Evolutionary conservation across 2,113 vertebrate species (phyloP), one percentile per base, ranked within the genome.

Genomic region (Aptenodytes patagonicus): DNA sequence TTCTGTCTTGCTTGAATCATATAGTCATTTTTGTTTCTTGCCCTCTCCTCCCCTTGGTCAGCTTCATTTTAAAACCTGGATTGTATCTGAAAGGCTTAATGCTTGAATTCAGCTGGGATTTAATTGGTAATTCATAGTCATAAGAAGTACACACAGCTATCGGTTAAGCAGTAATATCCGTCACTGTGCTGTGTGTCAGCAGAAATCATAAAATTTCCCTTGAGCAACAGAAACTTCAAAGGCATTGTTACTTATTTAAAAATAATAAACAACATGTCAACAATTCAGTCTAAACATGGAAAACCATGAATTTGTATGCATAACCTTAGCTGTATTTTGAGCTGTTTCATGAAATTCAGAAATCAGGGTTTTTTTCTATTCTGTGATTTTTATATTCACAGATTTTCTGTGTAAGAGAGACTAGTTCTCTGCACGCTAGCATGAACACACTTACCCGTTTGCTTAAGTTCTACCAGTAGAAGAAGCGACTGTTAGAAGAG

Each of bases 201-300:
- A 97, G 95, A 96, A 97, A 96, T 96, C 65, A 85, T 94, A 82
- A 95, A 76, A 55, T 96, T 91, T 96, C 77, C 21, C 79, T 92
- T 90, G 64, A 93, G 96, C 81, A 91, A 96, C 46, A 90, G 94
- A 95, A 94, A 95, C 93, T 95, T 97, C 72, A 88, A 76, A 86
- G 57, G 95, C 97, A 93, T 97, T 96, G 92, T 96, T 97, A 94
- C 93, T 96, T 95, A 92, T 84, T 95, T 96, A 88, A 87, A 75
- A 96, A 93, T 92, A 87, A 76, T 83, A 93, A 97, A 96, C 91
- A 96, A 38, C 49, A 26, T 87, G 72, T 29, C 70, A 96, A 65
- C 54, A 87, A 57, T 87, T 97, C 90, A 86, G 12, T 83, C 78
- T 94, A 86, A 90, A 77, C 81, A 65, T 94, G 71, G 94, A 65